Base-by-base conservation (phyloP, 2,797 vertebrate species). In the Microchirus variegatus region DNA sequence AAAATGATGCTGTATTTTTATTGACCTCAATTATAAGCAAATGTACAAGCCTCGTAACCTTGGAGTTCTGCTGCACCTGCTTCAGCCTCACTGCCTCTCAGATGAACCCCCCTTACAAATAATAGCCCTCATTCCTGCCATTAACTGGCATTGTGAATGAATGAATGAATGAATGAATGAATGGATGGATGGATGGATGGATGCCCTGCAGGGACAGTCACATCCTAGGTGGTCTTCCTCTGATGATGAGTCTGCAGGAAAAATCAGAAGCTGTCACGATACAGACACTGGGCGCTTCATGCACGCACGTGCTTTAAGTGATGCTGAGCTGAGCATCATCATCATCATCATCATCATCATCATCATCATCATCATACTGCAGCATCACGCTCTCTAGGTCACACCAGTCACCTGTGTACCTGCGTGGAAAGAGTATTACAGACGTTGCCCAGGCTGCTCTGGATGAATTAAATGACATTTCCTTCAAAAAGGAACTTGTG, bases 71-170 rank as follows among this genome's bases (percentile, higher is more conserved):
- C 31, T 69, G 73, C 82, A 87, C 75, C 82, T 85, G 81, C 66
- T 59, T 42, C 41, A 15, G 6, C 31, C 51, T 45, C 18, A 14
- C 17, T 59, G 50, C 53, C 14, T 64, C 31, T 41, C 12, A 18
- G 57, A 53, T 26, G n/a, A 14, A 42, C 11, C 41, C 41, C 41
- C 13, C 15, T 13, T 14, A 6, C 15, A 14, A 15, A 63, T 59
- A 74, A 77, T 64, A 78, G 79, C 67, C 45, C 68, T 83, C 85
- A 70, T 80, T 77, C 60, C 67, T 70, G 56, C 63, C 68, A 78
- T 80, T 81, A 74, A 67, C 41, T 63, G 67, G 44, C 36, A 3
- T n/a, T 64, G 54, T 78, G 73, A 77, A 69, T 64, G 66, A 69
- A 70, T 19, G 75, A 22, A 22, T 22, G 1, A 22, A 22, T 22